Base-by-base conservation (phyloP, 2,888 invertebrate genomes). In the Phasia obesa region DNA sequence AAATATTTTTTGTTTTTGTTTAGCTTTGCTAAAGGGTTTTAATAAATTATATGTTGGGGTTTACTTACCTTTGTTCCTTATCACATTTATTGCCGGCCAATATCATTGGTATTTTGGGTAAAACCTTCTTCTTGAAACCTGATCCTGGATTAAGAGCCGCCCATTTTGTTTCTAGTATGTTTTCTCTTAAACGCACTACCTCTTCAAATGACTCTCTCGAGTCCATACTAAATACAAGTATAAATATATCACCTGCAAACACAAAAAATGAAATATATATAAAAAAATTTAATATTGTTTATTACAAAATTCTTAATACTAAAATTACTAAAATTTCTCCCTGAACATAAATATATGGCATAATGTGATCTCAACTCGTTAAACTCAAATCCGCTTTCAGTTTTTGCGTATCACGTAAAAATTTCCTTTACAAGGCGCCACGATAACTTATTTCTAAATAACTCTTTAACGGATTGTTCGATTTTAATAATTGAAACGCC, bases 31-130 rank as follows among this genome's bases (percentile, higher is more conserved):
- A 2, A 21, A 35, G 0, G 11, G 5, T 11, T 6, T 15, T 13
- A 6, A 25, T 15, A 25, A 15, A 15, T 9, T 1, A 21, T 2
- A 1, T 0, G 15, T 42, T 31, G 13, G 1, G 9, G 1, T 11
- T 38, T 5, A 85, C 87, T 87, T 90, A 96, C 96, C 94, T 95
- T 88, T 95, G 93, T 60, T 97, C 96, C 87, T 93, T 94, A 92
- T 97, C 97, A 90, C 95, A 95, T 92, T 97, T 97, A 90, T 97
- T 97, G 69, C 96, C 97, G 2, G 96, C 97, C 81, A 97, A 93
- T 67, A 97, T 95, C 95, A 97, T 97, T 49, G 97, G 97, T 59
- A 96, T 95, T 88, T 94, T 92, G 25, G 95, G 94, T 73, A 93
- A 92, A 88, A 94, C 93, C 87, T 94, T 93, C 88, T 94, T 93